Conservation (phyloP, 2,113 vertebrate species). For the Corythoichthys intestinalis region DNA sequence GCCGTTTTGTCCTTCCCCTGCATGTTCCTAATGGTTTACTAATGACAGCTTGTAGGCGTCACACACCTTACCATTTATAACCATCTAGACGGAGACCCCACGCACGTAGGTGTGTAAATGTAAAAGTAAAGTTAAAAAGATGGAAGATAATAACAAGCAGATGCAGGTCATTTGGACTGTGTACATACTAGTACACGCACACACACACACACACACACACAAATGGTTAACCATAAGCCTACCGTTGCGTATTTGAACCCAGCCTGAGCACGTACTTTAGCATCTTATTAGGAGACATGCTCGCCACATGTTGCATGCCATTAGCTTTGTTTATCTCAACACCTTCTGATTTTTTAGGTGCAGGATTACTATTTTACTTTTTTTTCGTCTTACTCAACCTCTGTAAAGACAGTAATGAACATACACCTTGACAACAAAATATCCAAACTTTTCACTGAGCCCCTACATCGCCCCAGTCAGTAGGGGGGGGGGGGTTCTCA, state of each 20-base stretch:
- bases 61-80: constrained; percentile 65
- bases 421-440: constrained; percentile 33
- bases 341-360: constrained; percentile 26
- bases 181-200: neutral
- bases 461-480: too few relatives aligned
- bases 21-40: constrained; percentile 69
- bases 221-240: constrained; percentile 24
- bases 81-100: constrained; percentile 43
- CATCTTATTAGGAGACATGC: constrained; percentile 35
- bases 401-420: constrained; percentile 28
- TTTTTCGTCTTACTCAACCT: constrained; percentile 6
- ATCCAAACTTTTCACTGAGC: constrained; percentile 23
- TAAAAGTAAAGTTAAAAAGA: constrained; percentile 27
- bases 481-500: too few relatives aligned
- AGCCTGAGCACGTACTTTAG: constrained; percentile 33
- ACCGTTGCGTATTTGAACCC: constrained; percentile 33
- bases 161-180: constrained; percentile 36
- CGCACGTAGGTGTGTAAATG: constrained; percentile 20
- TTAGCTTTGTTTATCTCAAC: constrained; percentile 47
- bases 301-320: constrained; percentile 39
- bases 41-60: constrained; percentile 71
- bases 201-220: constrained; percentile 32
- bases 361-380: constrained; percentile 26
- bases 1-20: constrained; percentile 52
- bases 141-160: constrained; percentile 47